These are phyloP conservation scores for Oreochromis aureus DNA, from an alignment of 2,113 vertebrate genomes.

Conservation along the genomic window DNA sequence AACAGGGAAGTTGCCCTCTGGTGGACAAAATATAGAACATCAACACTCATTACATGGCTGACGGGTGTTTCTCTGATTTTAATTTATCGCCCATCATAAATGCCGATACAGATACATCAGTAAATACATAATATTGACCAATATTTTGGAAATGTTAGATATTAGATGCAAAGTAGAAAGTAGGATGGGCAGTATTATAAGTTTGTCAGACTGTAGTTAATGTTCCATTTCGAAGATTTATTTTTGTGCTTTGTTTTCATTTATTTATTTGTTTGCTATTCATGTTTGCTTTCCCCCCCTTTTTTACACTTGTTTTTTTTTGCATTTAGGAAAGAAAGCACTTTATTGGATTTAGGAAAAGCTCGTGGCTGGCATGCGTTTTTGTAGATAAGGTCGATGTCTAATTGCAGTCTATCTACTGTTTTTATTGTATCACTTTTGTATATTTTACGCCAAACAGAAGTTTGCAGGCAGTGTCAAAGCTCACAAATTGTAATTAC, in stretches of 20 bases:
- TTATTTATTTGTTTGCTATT: neutral
- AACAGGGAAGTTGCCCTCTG: neutral
- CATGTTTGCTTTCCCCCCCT: rapidly evolving
- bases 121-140: neutral
- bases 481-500: neutral
- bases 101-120: neutral
- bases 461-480: neutral
- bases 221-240: neutral
- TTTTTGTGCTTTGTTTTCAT: neutral
- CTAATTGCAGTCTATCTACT: neutral
- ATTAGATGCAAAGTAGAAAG: neutral
- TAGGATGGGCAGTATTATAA: neutral
- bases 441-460: neutral
- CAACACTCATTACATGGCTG: neutral
- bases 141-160: neutral
- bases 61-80: neutral
- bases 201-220: neutral
- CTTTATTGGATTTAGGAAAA: neutral
- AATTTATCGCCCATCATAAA: neutral
- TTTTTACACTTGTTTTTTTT: too few species aligned
- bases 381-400: neutral
- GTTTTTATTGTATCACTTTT: neutral
- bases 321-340: neutral
- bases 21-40: neutral
- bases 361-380: neutral